Base-by-base conservation (phyloP, 1,140 invertebrate genomes). In the Brachionus angularis region DNA sequence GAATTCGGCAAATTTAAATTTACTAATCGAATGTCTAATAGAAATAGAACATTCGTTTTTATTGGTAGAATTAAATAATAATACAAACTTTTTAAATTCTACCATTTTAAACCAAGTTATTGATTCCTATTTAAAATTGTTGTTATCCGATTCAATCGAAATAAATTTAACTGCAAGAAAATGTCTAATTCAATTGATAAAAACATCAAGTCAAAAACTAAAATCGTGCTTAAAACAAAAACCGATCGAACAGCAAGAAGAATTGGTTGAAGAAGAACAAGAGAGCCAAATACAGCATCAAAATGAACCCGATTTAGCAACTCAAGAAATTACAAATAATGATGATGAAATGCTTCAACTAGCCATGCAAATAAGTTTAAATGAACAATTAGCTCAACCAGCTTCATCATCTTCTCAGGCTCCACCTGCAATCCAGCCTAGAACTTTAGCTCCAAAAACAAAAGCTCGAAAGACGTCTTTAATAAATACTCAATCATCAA, bases 1-100 rank as follows among this genome's bases (percentile, higher is more conserved):
- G 14, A 33, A 33, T 12, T 67, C 47, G n/a, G 33, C 31, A 12
- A 67, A 67, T 67, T 67, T 67, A 14, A 67, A 3, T n/a, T 33
- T 50, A 7, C 21, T 34, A 3, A 23, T 67, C 1, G 62, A 67
- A 18, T 14, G 27, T 8, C 42, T 67, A 3, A 29, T 67, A 5
- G 62, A 67, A 36, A 50, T 67, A 8, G 47, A 47, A n/a, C 62
- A 67, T 25, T 31, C 5, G 1, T 49, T 46, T 25, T 5, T 67
- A 23, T 25, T 67, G 2, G 12, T 4, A 1, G 33, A 62, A 46
- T 29, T 12, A 10, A 8, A n/a, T 12, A 7, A 62, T 1, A 3
- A 12, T 1, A 34, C 23, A 1, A 14, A 50, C n/a, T n/a, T 12
- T n/a, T 47, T 67, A 31, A 42, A 42, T 42, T 42, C 39, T 10